Base-by-base conservation (phyloP, 2,113 vertebrate species). In the Ammodytes marinus region DNA sequence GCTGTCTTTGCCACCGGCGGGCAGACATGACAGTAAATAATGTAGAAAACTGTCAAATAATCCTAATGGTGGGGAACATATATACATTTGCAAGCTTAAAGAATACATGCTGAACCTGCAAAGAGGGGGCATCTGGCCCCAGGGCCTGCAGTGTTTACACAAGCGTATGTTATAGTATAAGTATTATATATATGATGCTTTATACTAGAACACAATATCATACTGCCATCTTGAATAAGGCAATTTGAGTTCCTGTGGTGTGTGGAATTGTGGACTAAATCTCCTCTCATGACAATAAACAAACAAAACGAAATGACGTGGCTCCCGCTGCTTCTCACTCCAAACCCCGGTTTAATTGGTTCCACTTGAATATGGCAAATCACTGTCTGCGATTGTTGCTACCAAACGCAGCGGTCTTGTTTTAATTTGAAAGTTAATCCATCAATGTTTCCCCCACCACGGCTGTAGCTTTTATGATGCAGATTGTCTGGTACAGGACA, bases 21-120 rank as follows among this genome's bases (percentile, higher is more conserved):
- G 54, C 74, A 79, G 72, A 88, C 43, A 52, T 52, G 65, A 69
- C 66, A 67, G 80, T 85, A 88, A 91, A 91, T 84, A 27, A 27
- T 27, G 27, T 27, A 27, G 27, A 27, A 27, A 27, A 27, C 27
- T 27, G 27, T 27, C 27, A 27, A 27, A 27, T 27, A 27, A 27
- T 27, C 27, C 27, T 27, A 27, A 27, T 27, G 27, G 27, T 27
- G 27, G 27, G 27, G 27, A 27, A 27, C 27, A 27, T 27, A 27
- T 27, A 27, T 27, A 27, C 27, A 27, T 27, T 27, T 27, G 80
- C 74, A 66, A 63, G 61, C 73, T 76, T 57, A 27, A 27, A 27
- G 27, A 27, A 27, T 27, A 27, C 27, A 27, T 27, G 27, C 27
- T 27, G 27, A 27, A 27, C 27, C 27, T 27, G 27, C 27, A 27